phyloP scores from a whole-genome alignment of 2,113 vertebrate species.

The Lepus americanus region DNA sequence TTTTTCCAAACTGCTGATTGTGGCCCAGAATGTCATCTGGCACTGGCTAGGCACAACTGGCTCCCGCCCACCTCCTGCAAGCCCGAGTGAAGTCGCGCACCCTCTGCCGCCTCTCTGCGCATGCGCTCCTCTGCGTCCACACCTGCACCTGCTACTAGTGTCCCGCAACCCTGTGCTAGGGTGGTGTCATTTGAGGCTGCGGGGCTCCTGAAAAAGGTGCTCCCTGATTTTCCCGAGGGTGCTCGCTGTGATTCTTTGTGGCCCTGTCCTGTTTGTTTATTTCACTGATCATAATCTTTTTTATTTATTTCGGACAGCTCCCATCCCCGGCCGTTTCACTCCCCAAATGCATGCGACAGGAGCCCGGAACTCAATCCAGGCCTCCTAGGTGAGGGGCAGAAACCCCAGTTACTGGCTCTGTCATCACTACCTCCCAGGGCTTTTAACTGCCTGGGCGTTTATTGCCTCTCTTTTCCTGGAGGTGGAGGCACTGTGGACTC shows the following conservation, averaged over 20 bases:
- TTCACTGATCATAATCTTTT: background rate
- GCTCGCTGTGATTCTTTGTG: background rate
- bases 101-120: fast-evolving
- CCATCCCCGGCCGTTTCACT: too few species aligned
- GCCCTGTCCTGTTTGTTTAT: background rate
- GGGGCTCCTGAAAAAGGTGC: background rate
- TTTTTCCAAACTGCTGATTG: background rate
- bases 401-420: too few species aligned
- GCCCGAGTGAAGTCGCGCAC: background rate
- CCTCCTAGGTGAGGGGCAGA: too few species aligned
- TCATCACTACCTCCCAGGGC: too few species aligned
- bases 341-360: too few species aligned
- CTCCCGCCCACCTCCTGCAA: fast-evolving
- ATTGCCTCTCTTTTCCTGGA: background rate
- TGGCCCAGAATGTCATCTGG: too few species aligned
- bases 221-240: background rate
- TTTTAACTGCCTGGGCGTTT: background rate
- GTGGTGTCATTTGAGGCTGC: background rate
- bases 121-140: fast-evolving
- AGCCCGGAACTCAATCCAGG: too few species aligned
- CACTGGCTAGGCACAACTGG: fast-evolving
- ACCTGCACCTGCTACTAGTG: too few species aligned
- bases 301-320: too few species aligned
- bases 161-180: background rate
- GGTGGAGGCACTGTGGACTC: background rate